These are phyloP conservation scores for Anolis apletophallus DNA, from an alignment of 2,797 vertebrate species.

Conservation along the genomic window DNA sequence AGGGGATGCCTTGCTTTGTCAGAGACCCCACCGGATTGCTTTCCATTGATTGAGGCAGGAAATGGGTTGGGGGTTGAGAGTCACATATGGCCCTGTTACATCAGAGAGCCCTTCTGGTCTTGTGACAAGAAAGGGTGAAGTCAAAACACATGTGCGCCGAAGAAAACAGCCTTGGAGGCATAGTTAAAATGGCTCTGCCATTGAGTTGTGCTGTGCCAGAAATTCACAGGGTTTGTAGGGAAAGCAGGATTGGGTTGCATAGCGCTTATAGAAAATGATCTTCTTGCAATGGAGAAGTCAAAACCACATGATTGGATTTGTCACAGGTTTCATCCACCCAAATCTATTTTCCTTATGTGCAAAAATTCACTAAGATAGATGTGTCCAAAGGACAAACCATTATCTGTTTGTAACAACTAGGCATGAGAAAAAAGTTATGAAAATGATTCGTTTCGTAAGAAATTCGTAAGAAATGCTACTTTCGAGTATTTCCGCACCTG, in stretches of 20 bases:
- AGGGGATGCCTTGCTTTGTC: neutral
- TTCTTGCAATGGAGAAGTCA: neutral
- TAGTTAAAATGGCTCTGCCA: neutral
- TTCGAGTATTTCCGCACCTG: too few relatives aligned
- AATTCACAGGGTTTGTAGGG: neutral
- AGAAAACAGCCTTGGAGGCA: slow-evolving; percentile 6
- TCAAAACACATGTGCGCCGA: slow-evolving; percentile 18
- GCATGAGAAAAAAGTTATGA: too few relatives aligned
- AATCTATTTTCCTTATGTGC: neutral
- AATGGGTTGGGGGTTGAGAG: neutral
- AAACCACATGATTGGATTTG: slow-evolving; percentile 52
- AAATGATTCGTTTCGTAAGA: too few relatives aligned
- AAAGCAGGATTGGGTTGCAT: neutral
- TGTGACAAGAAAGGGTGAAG: neutral
- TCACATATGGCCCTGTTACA: neutral
- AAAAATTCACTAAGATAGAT: neutral
- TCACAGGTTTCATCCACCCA: slow-evolving; percentile 29
- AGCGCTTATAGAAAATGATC: neutral
- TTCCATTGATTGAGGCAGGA: neutral
- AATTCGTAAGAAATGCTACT: too few relatives aligned
- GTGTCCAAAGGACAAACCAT: neutral
- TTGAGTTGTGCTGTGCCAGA: neutral
- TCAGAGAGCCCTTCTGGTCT: neutral
- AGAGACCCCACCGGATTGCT: neutral
- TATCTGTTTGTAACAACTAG: neutral